Percentiles rank a stretch among this genome's conserved stretches.
These are phyloP conservation scores for Theropithecus gelada DNA, from an alignment of 2,113 vertebrate species.

Conservation along the genomic window DNA sequence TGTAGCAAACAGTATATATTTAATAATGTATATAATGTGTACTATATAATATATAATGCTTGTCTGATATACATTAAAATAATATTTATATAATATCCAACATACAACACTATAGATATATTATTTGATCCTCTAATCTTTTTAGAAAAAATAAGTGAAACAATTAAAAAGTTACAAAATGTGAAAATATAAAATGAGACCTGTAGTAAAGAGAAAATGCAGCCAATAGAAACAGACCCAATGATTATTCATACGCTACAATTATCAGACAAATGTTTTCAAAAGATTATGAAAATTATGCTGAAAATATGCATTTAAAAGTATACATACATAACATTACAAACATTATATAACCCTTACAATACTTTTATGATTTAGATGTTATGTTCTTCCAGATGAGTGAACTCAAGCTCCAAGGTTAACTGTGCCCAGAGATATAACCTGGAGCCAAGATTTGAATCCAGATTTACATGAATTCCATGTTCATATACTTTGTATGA, in stretches of 20 bases:
- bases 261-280: not conserved
- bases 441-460: not conserved
- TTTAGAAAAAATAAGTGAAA: not conserved
- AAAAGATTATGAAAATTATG: not conserved
- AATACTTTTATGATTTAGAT: not conserved
- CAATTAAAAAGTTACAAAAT: not conserved
- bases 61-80: not conserved
- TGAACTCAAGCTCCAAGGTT: not conserved
- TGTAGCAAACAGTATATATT: not conserved
- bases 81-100: not conserved
- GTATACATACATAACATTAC: not conserved
- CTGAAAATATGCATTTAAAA: not conserved
- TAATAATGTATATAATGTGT: not conserved
- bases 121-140: not conserved
- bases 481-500: not conserved
- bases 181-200: not conserved
- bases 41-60: not conserved
- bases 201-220: not conserved
- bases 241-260: not conserved
- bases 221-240: not conserved
- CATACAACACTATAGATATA: not conserved
- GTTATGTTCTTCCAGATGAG: not conserved
- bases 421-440: not conserved
- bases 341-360: not conserved
- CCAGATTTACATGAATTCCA: not conserved